These are phyloP conservation scores for Eilema griseolum DNA, from an alignment of 2,888 invertebrate species.

Conservation along the genomic window DNA sequence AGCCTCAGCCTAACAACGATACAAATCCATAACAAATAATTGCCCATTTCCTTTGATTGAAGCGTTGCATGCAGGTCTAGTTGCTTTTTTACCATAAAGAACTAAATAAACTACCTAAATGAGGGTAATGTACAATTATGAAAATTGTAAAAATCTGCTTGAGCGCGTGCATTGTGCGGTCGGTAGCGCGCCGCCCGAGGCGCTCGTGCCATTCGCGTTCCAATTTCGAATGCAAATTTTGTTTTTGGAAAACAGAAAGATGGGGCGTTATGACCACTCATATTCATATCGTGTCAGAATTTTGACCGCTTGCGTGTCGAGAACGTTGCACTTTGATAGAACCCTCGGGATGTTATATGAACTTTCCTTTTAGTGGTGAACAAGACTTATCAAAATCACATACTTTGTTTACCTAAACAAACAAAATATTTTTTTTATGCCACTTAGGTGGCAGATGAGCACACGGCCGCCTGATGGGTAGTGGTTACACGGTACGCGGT, in stretches of 20 bases:
- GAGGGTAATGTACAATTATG: conserved; percentile 65
- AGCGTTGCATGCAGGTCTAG: conserved; percentile 48
- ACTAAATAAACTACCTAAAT: conserved; percentile 54
- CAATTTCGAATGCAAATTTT: conserved; percentile 83
- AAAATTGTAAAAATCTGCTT: conserved; percentile 58
- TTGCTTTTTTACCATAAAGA: conserved; percentile 50
- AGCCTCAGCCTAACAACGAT: conserved; percentile 32
- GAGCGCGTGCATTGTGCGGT: conserved; percentile 64
- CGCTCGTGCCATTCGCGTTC: conserved; percentile 82
- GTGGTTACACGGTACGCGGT: too few species aligned
- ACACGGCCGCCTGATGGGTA: too few species aligned
- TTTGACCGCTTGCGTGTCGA: conserved; percentile 73
- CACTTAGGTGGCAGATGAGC: too few species aligned
- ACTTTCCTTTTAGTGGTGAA: conserved; percentile 35
- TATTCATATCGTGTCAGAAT: conserved; percentile 62
- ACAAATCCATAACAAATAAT: conserved; percentile 47
- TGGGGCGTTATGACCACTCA: conserved; percentile 56
- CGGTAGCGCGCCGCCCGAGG: conserved; percentile 79
- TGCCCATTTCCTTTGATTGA: conserved; percentile 61
- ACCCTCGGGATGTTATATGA: conserved; percentile 53
- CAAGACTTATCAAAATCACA: background rate
- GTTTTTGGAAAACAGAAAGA: conserved; percentile 66
- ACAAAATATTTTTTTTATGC: too few species aligned
- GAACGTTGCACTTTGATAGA: conserved; percentile 67
- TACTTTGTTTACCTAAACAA: too few species aligned